Evolutionary conservation across 2,113 vertebrate species (phyloP).

Genomic region (Paradisaea rubra): DNA sequence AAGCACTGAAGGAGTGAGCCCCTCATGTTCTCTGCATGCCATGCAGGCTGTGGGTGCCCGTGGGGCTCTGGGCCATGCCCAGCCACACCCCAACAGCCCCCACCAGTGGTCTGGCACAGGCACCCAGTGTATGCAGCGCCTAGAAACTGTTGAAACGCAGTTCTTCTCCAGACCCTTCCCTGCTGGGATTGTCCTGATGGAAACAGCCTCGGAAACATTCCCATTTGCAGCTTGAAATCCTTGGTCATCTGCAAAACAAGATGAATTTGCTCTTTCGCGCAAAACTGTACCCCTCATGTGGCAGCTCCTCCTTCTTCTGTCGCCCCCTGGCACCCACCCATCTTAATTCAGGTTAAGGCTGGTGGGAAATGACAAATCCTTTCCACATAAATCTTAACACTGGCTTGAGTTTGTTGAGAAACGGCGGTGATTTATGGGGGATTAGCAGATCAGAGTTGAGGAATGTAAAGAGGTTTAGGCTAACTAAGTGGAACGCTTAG

Average conservation of each 20-base stretch:
- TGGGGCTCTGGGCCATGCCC: not conserved
- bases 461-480: slow-evolving; percentile 70
- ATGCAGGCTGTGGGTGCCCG: rapidly evolving
- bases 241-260: not conserved
- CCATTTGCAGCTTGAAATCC: not conserved
- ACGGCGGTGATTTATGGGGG: slow-evolving; percentile 53
- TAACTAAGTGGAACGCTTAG: slow-evolving; percentile 39
- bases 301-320: not conserved
- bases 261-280: rapidly evolving
- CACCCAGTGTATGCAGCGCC: rapidly evolving
- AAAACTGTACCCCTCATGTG: not conserved
- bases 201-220: not conserved
- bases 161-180: not conserved
- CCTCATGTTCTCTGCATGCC: rapidly evolving
- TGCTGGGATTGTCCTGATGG: not conserved
- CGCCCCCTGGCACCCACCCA: not conserved
- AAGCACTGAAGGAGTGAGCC: not conserved
- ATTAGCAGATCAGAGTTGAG: slow-evolving; percentile 67
- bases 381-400: slow-evolving; percentile 50
- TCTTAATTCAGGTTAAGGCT: slow-evolving; percentile 46
- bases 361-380: slow-evolving; percentile 69
- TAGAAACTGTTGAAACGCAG: not conserved
- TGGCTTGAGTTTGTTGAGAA: slow-evolving; percentile 35
- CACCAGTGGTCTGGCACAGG: not conserved
- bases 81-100: rapidly evolving